phyloP scores from a whole-genome alignment of 2,888 invertebrate genomes.

The Formica aserva region DNA sequence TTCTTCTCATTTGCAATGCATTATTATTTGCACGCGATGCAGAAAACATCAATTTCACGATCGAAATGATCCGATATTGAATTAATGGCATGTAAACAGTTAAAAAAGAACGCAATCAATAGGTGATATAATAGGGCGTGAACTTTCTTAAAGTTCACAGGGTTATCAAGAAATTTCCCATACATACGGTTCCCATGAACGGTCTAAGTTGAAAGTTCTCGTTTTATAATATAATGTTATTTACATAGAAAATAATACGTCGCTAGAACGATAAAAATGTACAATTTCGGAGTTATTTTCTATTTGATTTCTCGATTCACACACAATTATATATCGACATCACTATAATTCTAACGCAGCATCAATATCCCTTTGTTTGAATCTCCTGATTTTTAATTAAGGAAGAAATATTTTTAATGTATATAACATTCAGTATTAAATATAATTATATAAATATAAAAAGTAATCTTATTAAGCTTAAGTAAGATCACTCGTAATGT shows the following conservation, averaged over 20 bases:
- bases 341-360: slow-evolving; percentile 1
- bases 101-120: slow-evolving; percentile 10
- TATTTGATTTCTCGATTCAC: not conserved
- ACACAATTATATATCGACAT: slow-evolving; percentile 11
- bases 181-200: not conserved
- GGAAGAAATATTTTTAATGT: not conserved
- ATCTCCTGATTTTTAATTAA: not conserved
- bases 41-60: not conserved
- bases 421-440: slow-evolving; percentile 9
- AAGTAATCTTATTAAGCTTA: slow-evolving; percentile 24
- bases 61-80: not conserved
- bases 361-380: not conserved
- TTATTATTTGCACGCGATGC: too few relatives aligned
- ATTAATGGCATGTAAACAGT: not conserved
- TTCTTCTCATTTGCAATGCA: not conserved
- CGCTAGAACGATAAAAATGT: not conserved
- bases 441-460: slow-evolving; percentile 21
- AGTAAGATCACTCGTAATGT: slow-evolving; percentile 12
- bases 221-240: slow-evolving; percentile 9
- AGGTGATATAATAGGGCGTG: not conserved
- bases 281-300: slow-evolving; percentile 15
- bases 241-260: slow-evolving; percentile 17
- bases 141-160: slow-evolving; percentile 24
- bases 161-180: not conserved
- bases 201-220: not conserved